Conservation (phyloP, 92 coral and sea anemone species). For the Epizoanthus ramosus region DNA sequence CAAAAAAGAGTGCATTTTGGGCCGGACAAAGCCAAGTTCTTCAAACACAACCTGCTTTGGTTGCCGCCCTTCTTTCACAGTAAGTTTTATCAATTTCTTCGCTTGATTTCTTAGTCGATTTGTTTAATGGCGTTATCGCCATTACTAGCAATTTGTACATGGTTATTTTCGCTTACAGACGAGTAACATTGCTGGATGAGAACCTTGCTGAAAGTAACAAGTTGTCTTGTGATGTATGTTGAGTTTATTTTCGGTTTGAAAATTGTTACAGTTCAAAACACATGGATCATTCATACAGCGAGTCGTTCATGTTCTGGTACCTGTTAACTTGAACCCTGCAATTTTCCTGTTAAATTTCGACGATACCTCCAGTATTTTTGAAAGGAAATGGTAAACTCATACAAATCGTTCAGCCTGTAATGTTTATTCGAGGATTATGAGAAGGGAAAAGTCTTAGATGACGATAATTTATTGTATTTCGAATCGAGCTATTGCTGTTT, state of each 20-base stretch:
- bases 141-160: background rate
- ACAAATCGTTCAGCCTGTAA: conserved; percentile 28
- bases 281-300: conserved; percentile 19
- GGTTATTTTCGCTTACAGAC: background rate
- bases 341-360: background rate
- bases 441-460: conserved; percentile 21
- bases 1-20: conserved; percentile 21
- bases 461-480: background rate
- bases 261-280: conserved; percentile 43
- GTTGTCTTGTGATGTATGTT: conserved; percentile 8
- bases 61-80: conserved; percentile 45
- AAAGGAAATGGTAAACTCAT: conserved; percentile 34
- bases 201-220: conserved; percentile 8
- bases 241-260: conserved; percentile 33
- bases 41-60: conserved; percentile 5
- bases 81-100: conserved; percentile 25
- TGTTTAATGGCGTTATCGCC: background rate
- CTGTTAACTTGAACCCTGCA: conserved; percentile 12
- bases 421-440: conserved; percentile 62
- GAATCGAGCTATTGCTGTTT: conserved; percentile 10
- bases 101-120: conserved; percentile 17
- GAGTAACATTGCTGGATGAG: background rate
- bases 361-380: conserved; percentile 28
- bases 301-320: conserved; percentile 30
- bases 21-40: conserved; percentile 6